Conservation (phyloP, 2,888 invertebrate species). For the Apamea crenata region DNA sequence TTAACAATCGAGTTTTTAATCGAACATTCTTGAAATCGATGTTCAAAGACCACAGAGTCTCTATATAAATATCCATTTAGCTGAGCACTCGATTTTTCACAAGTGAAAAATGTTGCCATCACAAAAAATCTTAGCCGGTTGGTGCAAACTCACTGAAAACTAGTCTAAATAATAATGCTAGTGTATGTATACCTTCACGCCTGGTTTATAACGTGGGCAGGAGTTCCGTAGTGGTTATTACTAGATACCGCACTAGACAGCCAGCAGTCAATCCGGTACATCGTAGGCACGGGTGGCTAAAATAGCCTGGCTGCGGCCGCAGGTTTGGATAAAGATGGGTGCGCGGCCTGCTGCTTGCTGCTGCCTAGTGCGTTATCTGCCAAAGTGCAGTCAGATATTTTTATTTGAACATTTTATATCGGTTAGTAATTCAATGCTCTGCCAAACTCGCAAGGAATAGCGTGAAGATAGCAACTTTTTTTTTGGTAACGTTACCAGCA, state of each 20-base stretch:
- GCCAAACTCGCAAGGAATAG: constrained; percentile 61
- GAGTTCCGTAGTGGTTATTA: constrained; percentile 59
- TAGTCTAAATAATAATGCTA: constrained; percentile 66
- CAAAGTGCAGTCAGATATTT: constrained; percentile 65
- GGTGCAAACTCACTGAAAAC: constrained; percentile 62
- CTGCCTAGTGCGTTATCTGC: constrained; percentile 64
- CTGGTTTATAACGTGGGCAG: constrained; percentile 63
- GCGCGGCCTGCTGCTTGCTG: constrained; percentile 64
- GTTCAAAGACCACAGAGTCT: constrained; percentile 30
- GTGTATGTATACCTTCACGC: constrained; percentile 62
- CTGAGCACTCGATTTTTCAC: constrained; percentile 46
- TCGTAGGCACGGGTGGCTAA: constrained; percentile 59
- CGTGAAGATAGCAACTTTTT: constrained; percentile 40
- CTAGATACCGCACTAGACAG: constrained; percentile 67
- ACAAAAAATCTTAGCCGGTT: constrained; percentile 47
- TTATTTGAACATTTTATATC: constrained; percentile 61
- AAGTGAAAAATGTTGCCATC: constrained; percentile 56
- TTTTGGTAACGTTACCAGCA: constrained; percentile 29
- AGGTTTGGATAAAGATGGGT: constrained; percentile 61
- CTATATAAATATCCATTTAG: constrained; percentile 48
- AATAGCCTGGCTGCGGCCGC: constrained; percentile 64
- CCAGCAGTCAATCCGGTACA: constrained; percentile 59
- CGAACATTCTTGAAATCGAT: constrained; percentile 52
- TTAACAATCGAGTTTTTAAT: constrained; percentile 2
- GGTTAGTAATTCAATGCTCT: constrained; percentile 56